Conservation (phyloP, 1,140 invertebrate species). For the Dryas iulia region DNA sequence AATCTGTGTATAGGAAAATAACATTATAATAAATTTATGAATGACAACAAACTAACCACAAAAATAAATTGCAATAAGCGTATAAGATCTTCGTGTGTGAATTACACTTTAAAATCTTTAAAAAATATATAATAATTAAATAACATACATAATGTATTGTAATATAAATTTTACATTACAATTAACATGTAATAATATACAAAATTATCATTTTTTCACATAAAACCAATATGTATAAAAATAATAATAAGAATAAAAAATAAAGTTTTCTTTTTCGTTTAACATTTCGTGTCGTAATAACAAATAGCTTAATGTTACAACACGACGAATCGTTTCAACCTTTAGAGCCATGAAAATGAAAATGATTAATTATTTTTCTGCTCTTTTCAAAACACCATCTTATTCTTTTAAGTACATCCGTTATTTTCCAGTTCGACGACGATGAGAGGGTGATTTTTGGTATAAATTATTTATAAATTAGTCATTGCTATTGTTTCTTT, state of each 20-base stretch:
- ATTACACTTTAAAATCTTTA: too few species aligned
- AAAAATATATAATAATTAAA: too few species aligned
- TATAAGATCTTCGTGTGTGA: too few species aligned
- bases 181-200: too few species aligned
- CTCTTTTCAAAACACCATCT: slow-evolving; percentile 76
- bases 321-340: slow-evolving; percentile 66
- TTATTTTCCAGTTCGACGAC: slow-evolving; percentile 76
- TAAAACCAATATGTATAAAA: neutral
- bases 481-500: neutral
- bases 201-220: too few species aligned
- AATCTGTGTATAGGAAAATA: too few species aligned
- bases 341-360: slow-evolving; percentile 69
- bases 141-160: too few species aligned
- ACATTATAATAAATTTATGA: too few species aligned
- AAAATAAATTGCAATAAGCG: too few species aligned
- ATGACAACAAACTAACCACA: too few species aligned
- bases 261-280: neutral
- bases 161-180: too few species aligned
- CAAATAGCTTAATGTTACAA: slow-evolving; percentile 41
- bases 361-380: slow-evolving; percentile 77
- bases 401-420: slow-evolving; percentile 78
- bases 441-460: slow-evolving; percentile 65
- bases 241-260: too few species aligned
- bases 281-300: neutral
- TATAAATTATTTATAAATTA: slow-evolving; percentile 76